Base-by-base conservation (phyloP, 2,113 vertebrate genomes). In the Tenrec ecaudatus region DNA sequence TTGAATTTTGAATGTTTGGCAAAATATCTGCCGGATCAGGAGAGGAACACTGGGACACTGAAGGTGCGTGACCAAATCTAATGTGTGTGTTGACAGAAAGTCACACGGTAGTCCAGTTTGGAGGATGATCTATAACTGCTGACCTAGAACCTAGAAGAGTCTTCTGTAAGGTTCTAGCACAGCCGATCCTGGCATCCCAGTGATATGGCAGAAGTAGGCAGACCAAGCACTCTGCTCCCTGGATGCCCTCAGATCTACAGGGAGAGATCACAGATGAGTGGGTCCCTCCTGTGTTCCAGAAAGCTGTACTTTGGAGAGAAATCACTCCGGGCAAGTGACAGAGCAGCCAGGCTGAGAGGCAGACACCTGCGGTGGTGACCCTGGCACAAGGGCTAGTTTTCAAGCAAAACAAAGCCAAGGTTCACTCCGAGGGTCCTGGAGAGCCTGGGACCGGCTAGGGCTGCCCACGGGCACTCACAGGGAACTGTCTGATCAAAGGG, bases 371-470 rank as follows among this genome's bases (percentile, higher is more conserved):
- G 47, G 76, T 11, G 0, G 5, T 5, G 58, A 53, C 11, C 2
- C 4, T 8, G 1, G 27, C 10, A 3, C 7, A 16, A 25, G 17
- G 15, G 2, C 66, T 53, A 22, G 1, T 33, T 15, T 17, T 11
- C 19, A 19, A 66, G 29, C 19, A 33, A 12, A 12, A 1, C 0
- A 0, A 29, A 2, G 33, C 23, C 10, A 3, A 62, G 29, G 11
- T 19, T 78, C 76, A 31, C 43, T 78, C 40, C 3, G 25, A 29
- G 16, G 76, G 76, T n/a, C 16, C 2, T 78, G 76, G 47, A 29
- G 40, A 9, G 2, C 40, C 40, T 2, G 40, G 12, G 25, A 25
- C 15, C 40, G 6, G 27, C 76, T 15, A 47, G 12, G 76, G 40
- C 76, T 78, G 40, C 73, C 6, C 38, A 10, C 3, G 16, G 27